Percentiles rank a stretch among this genome's conserved stretches.
Conservation (phyloP, 1,140 invertebrate species). For the Yoshiicerus persimilis region DNA sequence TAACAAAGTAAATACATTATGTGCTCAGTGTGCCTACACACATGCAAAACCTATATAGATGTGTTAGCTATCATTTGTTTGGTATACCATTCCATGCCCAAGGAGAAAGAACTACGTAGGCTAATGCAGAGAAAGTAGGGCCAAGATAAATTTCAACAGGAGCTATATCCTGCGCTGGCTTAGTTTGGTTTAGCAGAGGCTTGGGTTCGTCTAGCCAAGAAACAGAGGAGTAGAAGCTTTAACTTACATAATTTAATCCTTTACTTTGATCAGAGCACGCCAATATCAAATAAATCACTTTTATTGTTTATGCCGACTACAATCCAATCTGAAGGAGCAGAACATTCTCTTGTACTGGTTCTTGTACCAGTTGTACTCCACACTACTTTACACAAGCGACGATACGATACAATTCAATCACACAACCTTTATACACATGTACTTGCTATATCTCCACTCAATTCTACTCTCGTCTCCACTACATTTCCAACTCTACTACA, state of each 20-base stretch:
- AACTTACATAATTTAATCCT: slow-evolving; percentile 17
- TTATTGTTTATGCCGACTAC: slow-evolving; percentile 20
- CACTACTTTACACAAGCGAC: not conserved
- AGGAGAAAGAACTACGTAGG: too few species aligned
- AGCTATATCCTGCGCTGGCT: too few species aligned
- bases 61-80: too few species aligned
- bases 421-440: not conserved
- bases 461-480: too few species aligned
- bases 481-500: not conserved
- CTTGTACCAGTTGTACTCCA: not conserved
- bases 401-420: not conserved
- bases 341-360: not conserved
- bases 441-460: not conserved
- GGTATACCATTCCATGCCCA: too few species aligned
- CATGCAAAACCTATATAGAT: too few species aligned
- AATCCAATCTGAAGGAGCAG: not conserved
- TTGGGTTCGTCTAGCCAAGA: too few species aligned
- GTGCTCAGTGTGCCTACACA: not conserved
- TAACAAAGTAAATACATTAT: not conserved
- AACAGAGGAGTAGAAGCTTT: not conserved
- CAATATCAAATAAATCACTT: slow-evolving; percentile 23
- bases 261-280: slow-evolving; percentile 11
- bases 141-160: too few species aligned
- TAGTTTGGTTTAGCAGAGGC: too few species aligned
- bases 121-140: too few species aligned